phyloP scores from a whole-genome alignment of 1,140 invertebrate species.

The Drosophila triauraria region DNA sequence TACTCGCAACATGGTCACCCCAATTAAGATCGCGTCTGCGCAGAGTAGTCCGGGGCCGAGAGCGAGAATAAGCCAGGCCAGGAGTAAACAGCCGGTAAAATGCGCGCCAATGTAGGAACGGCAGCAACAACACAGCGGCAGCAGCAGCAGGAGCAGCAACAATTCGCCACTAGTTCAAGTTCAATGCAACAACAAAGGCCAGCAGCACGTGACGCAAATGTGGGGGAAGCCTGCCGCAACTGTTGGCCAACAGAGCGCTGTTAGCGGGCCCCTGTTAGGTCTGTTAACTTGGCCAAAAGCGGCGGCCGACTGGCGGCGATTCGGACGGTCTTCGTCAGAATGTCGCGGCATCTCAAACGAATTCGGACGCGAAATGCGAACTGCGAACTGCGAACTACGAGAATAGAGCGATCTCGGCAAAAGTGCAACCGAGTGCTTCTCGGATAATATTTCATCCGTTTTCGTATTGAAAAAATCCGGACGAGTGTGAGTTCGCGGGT shows the following conservation, averaged over 20 bases:
- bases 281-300: slow-evolving; percentile 37
- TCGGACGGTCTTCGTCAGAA: slow-evolving; percentile 42
- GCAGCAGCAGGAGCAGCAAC: slow-evolving; percentile 38
- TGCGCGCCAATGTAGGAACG: slow-evolving; percentile 38
- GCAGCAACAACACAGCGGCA: slow-evolving; percentile 19
- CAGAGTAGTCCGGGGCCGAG: slow-evolving; percentile 2
- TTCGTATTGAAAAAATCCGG: slow-evolving; percentile 14
- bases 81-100: slow-evolving; percentile 57
- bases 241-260: slow-evolving; percentile 25
- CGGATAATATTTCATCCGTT: slow-evolving; percentile 43
- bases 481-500: slow-evolving; percentile 25
- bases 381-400: slow-evolving; percentile 4
- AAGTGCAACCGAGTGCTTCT: slow-evolving; percentile 19
- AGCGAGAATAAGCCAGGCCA: slow-evolving; percentile 14
- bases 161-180: slow-evolving; percentile 63
- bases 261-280: not conserved
- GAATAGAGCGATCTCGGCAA: slow-evolving; percentile 15
- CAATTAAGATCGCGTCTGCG: slow-evolving; percentile 12
- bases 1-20: slow-evolving; percentile 4
- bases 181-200: slow-evolving; percentile 63
- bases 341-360: slow-evolving; percentile 64
- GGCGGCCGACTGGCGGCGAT: slow-evolving; percentile 4
- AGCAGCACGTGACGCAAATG: slow-evolving; percentile 54
- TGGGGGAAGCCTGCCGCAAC: slow-evolving; percentile 37
- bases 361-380: slow-evolving; percentile 48